Evolutionary conservation across 2,113 vertebrate species (phyloP).

Genomic region (Sinocyclocheilus maitianheensis): DNA sequence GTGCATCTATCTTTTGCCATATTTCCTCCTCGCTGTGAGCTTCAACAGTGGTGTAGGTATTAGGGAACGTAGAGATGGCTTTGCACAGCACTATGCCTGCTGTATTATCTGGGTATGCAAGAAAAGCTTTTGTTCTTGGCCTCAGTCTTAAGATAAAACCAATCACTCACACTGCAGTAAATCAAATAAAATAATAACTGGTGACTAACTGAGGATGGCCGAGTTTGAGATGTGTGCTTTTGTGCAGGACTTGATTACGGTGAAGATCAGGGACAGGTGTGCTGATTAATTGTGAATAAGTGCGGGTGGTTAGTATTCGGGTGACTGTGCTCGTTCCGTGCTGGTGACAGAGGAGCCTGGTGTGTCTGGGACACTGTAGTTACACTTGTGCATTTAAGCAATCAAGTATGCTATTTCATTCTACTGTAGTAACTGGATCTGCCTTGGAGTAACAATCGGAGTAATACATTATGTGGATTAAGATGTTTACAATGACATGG

Average conservation of each 20-base stretch:
- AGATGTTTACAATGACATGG: not conserved
- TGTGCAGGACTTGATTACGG: too few species aligned
- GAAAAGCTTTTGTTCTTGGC: constrained; percentile 5
- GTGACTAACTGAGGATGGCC: too few species aligned
- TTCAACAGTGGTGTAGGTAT: not conserved
- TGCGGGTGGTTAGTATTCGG: too few species aligned
- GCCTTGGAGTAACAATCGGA: not conserved
- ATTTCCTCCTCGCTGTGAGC: constrained; percentile 8
- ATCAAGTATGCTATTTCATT: too few species aligned
- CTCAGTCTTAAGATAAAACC: not conserved
- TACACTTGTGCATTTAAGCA: too few species aligned
- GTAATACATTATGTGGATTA: not conserved
- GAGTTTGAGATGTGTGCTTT: too few species aligned
- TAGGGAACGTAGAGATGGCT: not conserved
- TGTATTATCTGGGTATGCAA: constrained; percentile 9
- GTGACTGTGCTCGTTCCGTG: too few species aligned
- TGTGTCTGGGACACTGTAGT: too few species aligned
- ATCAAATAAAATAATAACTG: too few species aligned
- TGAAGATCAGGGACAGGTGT: too few species aligned
- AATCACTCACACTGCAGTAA: constrained; percentile 6
- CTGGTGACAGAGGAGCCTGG: too few species aligned
- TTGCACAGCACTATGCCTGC: not conserved
- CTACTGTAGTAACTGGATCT: not conserved
- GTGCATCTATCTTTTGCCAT: constrained; percentile 28
- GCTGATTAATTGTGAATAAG: too few species aligned